Base-by-base conservation (phyloP, 2,113 vertebrate species). In the Pelvicachromis taeniatus region DNA sequence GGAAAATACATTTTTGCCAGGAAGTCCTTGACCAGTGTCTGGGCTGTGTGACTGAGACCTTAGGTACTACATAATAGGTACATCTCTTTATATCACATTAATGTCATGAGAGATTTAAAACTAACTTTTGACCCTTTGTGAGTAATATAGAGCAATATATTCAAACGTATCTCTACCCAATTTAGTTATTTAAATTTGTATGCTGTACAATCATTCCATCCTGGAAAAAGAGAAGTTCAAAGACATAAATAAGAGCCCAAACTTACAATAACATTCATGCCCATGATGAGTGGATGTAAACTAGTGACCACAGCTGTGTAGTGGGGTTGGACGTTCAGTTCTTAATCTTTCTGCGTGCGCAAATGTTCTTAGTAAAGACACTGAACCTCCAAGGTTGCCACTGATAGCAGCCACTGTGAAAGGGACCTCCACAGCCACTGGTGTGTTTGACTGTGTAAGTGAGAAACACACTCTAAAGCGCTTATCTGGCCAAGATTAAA, bases 141-240 rank as follows among this genome's bases (percentile, higher is more conserved):
- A 10, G 38, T 38, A n/a, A n/a, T 65, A 63, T 19, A 38, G 59
- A 38, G 38, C n/a, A 63, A 63, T 63, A 63, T 38, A 63, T 63
- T 7, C 0, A 63, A 63, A 63, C 4, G 0, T 63, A 21, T 63
- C 33, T 0, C 33, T 0, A 1, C 59, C 59, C 33, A 63, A 21
- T 38, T 38, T 33, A 63, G 59, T 38, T 19, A 38, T 0, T 0
- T 63, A 63, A 13, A 63, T 38, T 38, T 63, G n/a, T 63, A 65
- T 13, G 38, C 33, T 14, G 61, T 40, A 13, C 19, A 40, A 14
- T 65, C 19, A 40, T 40, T 40, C 35, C 7, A 65, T 13, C 61
- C 2, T 65, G 61, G 11, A 40, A 65, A 65, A 65, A 65, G 35
- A 40, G 11, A 21, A 40, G 35, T 23, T 65, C 35, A 65, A 65